Percentiles rank a stretch among this genome's conserved stretches.
phyloP scores from a whole-genome alignment of 2,888 invertebrate genomes.

The Nomada ferruginata region DNA sequence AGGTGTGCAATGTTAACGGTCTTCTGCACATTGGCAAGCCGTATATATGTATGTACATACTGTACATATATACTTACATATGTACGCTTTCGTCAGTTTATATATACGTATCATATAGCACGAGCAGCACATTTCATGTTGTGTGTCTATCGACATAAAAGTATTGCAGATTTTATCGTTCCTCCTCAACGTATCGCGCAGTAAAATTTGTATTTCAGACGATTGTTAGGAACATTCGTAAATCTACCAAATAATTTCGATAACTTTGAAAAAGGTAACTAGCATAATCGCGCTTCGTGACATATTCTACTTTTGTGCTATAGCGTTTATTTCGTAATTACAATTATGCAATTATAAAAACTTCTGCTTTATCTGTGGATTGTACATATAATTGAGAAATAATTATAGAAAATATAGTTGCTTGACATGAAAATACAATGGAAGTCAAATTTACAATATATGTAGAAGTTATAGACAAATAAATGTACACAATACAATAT shows the following conservation, averaged over 20 bases:
- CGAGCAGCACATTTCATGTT: neutral
- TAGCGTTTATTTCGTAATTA: constrained; percentile 24
- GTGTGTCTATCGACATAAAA: constrained; percentile 2
- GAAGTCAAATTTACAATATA: no score
- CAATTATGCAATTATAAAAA: no score
- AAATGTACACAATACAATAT: no score
- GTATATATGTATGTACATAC: neutral
- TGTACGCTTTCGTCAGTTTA: neutral
- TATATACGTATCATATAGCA: no score
- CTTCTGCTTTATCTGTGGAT: no score
- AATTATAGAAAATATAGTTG: no score
- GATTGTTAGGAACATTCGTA: neutral
- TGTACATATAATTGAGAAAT: no score
- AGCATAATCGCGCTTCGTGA: neutral
- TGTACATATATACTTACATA: no score
- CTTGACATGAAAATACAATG: no score
- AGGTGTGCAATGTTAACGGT: constrained; percentile 50
- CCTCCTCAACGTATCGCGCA: neutral
- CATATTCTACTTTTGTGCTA: no score
- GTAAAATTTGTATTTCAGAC: neutral
- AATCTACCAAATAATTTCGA: neutral
- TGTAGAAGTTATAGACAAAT: no score
- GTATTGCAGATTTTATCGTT: neutral
- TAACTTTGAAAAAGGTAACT: neutral
- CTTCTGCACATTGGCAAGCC: constrained; percentile 27